Evolutionary conservation across 2,888 invertebrate species (phyloP), one percentile per base, ranked within the genome.

Genomic region (Scaptomyza reducta): DNA sequence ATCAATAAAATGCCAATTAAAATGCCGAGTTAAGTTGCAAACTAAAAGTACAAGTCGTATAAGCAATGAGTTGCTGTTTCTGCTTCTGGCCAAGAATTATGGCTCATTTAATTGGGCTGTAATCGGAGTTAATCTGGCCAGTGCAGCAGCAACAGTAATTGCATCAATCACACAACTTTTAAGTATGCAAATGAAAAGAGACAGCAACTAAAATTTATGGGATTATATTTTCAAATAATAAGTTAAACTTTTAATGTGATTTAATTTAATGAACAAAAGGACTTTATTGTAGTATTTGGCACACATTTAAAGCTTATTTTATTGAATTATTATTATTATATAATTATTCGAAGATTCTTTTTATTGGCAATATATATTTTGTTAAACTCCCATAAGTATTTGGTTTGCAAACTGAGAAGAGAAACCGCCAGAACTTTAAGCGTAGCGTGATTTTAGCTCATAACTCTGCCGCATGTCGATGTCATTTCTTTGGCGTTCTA

Each of bases 1-100:
- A 79, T 77, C 77, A 77, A 77, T 81, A 74, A 78, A 76, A 71
- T 61, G 29, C 74, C 80, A 78, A 78, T 80, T 78, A 69, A 77
- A 68, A 71, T 63, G 22, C 22, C 49, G n/a, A n/a, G n/a, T n/a
- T n/a, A n/a, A n/a, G n/a, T n/a, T n/a, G 33, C 10, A 56, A 59
- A 55, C 76, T 61, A 55, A 53, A 82, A 82, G 79, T 67, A 79
- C 45, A 56, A 69, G 68, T 65, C 53, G 55, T 41, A 49, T 66
- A 55, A 51, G 69, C 59, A 73, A 60, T 67, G 59, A 50, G 58
- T 42, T 49, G 31, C 35, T 16, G n/a, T 18, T 22, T 22, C 22
- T 7, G 18, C n/a, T 13, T 22, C 33, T 31, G 46, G 46, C 42
- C 41, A 55, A 49, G 72, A 40, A 66, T 65, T 61, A 47, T 50